A percentile compares a stretch with the other conserved stretches of the same genome.
Conservation (phyloP, 2,888 invertebrate genomes). For the Drosophila incognita region DNA sequence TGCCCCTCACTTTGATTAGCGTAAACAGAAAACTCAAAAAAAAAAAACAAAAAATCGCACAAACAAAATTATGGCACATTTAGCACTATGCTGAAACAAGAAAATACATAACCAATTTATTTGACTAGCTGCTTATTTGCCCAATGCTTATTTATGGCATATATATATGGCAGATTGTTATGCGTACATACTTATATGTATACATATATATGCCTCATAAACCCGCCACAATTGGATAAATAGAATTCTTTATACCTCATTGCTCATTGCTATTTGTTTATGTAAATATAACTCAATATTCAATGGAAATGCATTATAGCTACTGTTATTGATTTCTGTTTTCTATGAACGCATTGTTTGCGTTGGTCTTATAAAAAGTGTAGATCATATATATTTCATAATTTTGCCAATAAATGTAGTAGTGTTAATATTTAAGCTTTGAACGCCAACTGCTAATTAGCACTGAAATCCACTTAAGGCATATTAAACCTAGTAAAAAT, state of each 20-base stretch:
- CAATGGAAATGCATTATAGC: constrained; percentile 1
- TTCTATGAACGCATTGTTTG: neutral
- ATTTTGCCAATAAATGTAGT: constrained; percentile 62
- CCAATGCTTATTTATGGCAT: constrained; percentile 14
- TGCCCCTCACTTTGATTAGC: constrained; percentile 23
- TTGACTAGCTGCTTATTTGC: constrained; percentile 47
- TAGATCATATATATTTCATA: constrained; percentile 18
- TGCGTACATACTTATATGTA: constrained; percentile 8
- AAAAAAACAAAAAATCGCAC: neutral
- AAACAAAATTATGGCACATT: constrained; percentile 49
- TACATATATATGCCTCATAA: constrained; percentile 27
- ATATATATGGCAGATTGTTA: constrained; percentile 4
- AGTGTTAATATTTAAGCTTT: constrained; percentile 60
- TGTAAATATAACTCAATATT: constrained; percentile 4
- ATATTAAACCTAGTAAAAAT: constrained; percentile 43
- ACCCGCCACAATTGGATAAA: constrained; percentile 24
- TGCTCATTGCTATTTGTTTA: neutral
- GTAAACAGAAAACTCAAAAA: constrained; percentile 20
- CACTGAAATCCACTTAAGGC: constrained; percentile 48
- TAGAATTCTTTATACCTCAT: constrained; percentile 26
- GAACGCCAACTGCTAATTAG: constrained; percentile 64
- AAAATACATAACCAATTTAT: constrained; percentile 54
- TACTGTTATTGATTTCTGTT: neutral
- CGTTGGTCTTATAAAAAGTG: neutral
- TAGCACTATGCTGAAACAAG: constrained; percentile 57